Conservation (phyloP, 2,888 invertebrate species). For the Diaphora mendica region DNA sequence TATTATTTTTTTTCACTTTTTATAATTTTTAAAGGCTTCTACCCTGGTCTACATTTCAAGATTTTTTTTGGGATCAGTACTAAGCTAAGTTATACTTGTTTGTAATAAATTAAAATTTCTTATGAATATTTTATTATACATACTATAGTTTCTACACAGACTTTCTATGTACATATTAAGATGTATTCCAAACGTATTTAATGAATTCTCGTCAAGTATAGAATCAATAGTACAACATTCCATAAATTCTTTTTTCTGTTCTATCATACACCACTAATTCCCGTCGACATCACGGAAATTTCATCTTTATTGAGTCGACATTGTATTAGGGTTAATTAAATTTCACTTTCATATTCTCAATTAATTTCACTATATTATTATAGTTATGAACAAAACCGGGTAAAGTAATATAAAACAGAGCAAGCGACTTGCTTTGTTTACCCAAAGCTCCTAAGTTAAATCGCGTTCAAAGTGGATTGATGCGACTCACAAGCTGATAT, state of each 20-base stretch:
- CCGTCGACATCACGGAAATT: not conserved
- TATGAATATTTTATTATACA: no score
- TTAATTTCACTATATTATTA: constrained; percentile 1
- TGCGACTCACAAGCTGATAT: constrained; percentile 58
- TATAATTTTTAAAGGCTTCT: no score
- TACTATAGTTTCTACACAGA: no score
- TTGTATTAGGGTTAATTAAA: not conserved
- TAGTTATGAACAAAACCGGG: constrained; percentile 10
- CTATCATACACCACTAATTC: not conserved
- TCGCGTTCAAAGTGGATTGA: constrained; percentile 54
- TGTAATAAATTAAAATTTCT: no score
- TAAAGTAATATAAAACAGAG: constrained; percentile 37
- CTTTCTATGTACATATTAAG: no score
- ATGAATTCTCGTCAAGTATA: no score
- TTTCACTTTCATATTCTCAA: not conserved
- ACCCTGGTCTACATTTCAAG: no score
- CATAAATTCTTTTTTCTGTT: not conserved
- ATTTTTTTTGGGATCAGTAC: no score
- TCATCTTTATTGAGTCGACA: not conserved
- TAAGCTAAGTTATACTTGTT: no score
- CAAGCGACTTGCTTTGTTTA: constrained; percentile 48
- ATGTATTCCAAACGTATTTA: no score
- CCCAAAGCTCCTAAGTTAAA: constrained; percentile 61
- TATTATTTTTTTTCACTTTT: no score
- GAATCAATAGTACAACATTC: not conserved